Evolutionary conservation across 2,113 vertebrate genomes (phyloP), one percentile per base, ranked within the genome.

Genomic region (Maccullochella peelii): DNA sequence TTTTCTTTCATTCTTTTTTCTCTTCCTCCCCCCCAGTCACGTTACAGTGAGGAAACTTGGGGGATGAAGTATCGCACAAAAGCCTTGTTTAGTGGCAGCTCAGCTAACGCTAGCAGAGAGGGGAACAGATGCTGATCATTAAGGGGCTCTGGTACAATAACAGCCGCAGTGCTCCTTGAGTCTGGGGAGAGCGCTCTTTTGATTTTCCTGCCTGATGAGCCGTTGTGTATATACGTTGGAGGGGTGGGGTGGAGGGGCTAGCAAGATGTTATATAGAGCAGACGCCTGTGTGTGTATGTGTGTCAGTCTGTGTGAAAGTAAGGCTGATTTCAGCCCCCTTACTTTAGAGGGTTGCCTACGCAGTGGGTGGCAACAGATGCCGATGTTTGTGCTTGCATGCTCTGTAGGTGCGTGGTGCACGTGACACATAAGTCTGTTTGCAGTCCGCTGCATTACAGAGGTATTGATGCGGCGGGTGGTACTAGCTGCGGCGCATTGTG

Each of bases 111-210:
- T 87, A 79, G 82, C 86, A 85, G 73, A 86, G 86, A 80, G 54
- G 84, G 87, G 84, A 91, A 90, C 94, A 92, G 91, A 93, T 93
- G 94, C 91, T 91, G 91, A 91, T 94, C 91, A 93, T 94, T 93
- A 94, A 91, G 87, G 59, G 85, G 88, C 89, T 88, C 68, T 85
- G 88, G 73, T 91, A 91, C 86, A 92, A 92, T 92, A 93, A 94
- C 92, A 92, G 90, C 89, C 77, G 80, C 88, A 83, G 73, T 72
- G 90, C 90, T 91, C 85, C 86, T 90, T 11, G 40, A 91, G 88
- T 89, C 86, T 92, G 89, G 91, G 92, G 90, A 92, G 75, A 79
- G 84, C 16, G 58, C 88, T 86, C 90, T 92, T 93, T 90, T 89
- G 89, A 93, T 94, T 93, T 87, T 87, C 78, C 77, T 91, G 91